Conservation (phyloP, 2,113 vertebrate genomes). For the Solea senegalensis region DNA sequence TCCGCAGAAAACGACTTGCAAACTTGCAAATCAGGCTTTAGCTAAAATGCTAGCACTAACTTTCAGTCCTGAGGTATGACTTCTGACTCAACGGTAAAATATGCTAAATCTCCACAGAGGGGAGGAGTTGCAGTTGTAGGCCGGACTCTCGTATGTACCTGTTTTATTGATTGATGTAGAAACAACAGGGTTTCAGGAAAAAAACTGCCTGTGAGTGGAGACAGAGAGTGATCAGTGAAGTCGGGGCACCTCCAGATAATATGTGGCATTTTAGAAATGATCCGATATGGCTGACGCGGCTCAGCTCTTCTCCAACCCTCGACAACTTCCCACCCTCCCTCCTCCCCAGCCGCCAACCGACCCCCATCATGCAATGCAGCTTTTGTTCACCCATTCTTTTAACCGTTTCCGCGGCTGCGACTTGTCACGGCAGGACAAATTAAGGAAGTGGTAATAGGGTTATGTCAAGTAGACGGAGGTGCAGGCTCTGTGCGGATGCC, state of each 20-base stretch:
- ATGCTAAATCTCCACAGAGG: no score
- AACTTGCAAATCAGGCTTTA: no score
- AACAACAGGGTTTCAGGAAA: no score
- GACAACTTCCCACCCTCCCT: constrained; percentile 8
- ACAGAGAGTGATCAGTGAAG: constrained; percentile 10
- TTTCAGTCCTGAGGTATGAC: no score
- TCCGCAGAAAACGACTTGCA: no score
- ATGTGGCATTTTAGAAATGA: constrained; percentile 54
- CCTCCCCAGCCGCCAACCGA: constrained; percentile 2
- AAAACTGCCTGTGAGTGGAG: no score
- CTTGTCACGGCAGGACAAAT: constrained; percentile 73
- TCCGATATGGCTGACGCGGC: constrained; percentile 62
- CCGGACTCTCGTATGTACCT: no score
- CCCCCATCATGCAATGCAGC: constrained; percentile 70
- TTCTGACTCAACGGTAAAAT: no score
- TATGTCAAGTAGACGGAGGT: constrained; percentile 77
- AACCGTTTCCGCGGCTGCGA: constrained; percentile 73
- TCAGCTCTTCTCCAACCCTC: constrained; percentile 58
- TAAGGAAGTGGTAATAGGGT: constrained; percentile 77
- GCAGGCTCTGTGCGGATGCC: constrained; percentile 67
- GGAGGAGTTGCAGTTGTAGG: no score
- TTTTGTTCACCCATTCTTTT: constrained; percentile 78
- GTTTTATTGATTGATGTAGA: no score
- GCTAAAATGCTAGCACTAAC: no score
- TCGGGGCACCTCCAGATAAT: constrained; percentile 40